Percentiles rank a stretch among this genome's conserved stretches.
phyloP scores from a whole-genome alignment of 2,113 vertebrate genomes.

The Pitta sordida region DNA sequence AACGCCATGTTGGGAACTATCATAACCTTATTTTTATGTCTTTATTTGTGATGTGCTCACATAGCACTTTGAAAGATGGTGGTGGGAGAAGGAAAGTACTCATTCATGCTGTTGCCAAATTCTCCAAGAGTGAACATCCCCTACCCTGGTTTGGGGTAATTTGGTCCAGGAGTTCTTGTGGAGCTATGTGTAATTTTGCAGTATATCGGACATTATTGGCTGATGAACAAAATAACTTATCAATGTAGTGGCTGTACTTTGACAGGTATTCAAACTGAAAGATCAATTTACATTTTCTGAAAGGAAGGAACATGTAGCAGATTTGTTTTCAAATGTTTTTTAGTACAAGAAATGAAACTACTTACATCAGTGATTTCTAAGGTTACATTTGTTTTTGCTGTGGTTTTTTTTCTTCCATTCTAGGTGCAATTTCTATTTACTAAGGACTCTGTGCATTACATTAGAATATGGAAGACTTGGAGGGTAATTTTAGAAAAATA shows the following conservation, averaged over 20 bases:
- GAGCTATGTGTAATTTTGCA: not conserved
- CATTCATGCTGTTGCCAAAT: not conserved
- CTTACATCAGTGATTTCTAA: slow-evolving; percentile 11
- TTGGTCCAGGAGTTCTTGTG: not conserved
- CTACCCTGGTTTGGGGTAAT: not conserved
- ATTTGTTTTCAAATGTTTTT: slow-evolving; percentile 59
- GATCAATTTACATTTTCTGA: slow-evolving; percentile 55
- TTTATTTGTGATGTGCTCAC: not conserved
- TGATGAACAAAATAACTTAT: not conserved
- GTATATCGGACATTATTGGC: not conserved
- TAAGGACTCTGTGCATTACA: not conserved
- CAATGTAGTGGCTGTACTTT: not conserved
- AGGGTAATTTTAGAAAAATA: slow-evolving; percentile 33
- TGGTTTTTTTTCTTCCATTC: not conserved
- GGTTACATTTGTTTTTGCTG: not conserved
- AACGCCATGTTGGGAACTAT: accelerated
- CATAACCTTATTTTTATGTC: not conserved
- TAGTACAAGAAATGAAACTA: slow-evolving; percentile 26
- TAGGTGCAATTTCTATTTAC: slow-evolving; percentile 7
- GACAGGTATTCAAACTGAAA: slow-evolving; percentile 42
- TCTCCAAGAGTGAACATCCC: not conserved
- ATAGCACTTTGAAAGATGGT: not conserved
- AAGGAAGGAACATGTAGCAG: slow-evolving; percentile 16
- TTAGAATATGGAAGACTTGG: slow-evolving; percentile 26
- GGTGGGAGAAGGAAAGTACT: not conserved